Evolutionary conservation across 1,140 invertebrate genomes (phyloP).

Genomic region (Papilio xuthus): DNA sequence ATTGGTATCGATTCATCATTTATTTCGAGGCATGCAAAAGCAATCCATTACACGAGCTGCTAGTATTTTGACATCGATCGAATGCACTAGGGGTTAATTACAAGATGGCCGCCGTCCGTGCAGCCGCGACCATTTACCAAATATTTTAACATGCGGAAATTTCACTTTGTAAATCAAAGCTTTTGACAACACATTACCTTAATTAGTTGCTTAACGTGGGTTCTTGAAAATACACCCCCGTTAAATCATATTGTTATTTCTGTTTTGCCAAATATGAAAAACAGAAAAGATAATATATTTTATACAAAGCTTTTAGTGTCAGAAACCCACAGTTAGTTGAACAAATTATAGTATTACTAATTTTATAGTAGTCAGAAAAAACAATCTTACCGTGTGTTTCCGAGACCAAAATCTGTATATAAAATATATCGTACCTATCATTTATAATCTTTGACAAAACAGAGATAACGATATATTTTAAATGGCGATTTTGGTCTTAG

Average conservation of each 20-base stretch:
- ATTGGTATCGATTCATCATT: constrained; percentile 4
- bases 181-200: not conserved
- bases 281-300: not conserved
- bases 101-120: not conserved
- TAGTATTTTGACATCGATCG: constrained; percentile 11
- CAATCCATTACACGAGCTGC: constrained; percentile 13
- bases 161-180: not conserved
- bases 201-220: not conserved
- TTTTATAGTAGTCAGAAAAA: too few relatives aligned
- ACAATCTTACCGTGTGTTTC: not conserved
- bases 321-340: too few relatives aligned
- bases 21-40: constrained; percentile 3
- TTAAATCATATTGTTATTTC: too few relatives aligned
- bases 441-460: too few relatives aligned
- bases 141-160: constrained; percentile 1
- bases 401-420: too few relatives aligned
- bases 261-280: too few relatives aligned
- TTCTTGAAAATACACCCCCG: not conserved
- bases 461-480: too few relatives aligned
- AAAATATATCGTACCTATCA: too few relatives aligned
- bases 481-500: too few relatives aligned
- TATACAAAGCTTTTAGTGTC: not conserved
- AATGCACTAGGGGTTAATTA: constrained; percentile 22
- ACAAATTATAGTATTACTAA: too few relatives aligned
- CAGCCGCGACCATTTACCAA: not conserved